Base-by-base conservation (phyloP, 2,797 vertebrate genomes). In the Helostoma temminkii region DNA sequence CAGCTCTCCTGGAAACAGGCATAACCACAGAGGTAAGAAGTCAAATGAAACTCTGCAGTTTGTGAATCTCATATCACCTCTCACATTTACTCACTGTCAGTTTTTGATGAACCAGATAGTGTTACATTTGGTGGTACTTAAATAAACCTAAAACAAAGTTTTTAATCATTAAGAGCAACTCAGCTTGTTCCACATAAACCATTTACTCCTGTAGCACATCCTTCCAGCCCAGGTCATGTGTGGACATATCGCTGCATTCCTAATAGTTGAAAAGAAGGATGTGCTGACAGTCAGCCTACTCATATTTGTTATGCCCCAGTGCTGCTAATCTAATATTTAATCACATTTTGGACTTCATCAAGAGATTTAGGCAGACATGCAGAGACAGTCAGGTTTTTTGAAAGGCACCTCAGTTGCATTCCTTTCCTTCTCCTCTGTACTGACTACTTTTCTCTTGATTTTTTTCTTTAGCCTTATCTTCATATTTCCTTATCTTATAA, bases 1-100 rank as follows among this genome's bases (percentile, higher is more conserved):
- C 94, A 7, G 95, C 96, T 71, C 95, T 98, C 4, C 85, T 98
- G 92, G 97, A 98, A 88, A 96, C 95, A 0, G 96, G 96, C n/a
- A 93, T 95, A 53, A 90, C 89, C 67, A 95, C 94, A 0, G 96
- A 98, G 95, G 96, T 98, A 88, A 93, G 85, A 53, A 48, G 28
- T 68, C 49, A 24, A 43, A n/a, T 30, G 66, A 50, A 55, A 71
- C 16, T 19, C 34, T 21, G 3, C 48, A 57, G 25, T 54, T 45
- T 57, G 16, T 52, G 10, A 15, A 11, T 34, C 10, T 34, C 32
- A 34, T 9, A 14, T 36, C 36, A 67, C 24, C 16, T 22, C 39
- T 69, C 18, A n/a, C 36, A 26, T 42, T 24, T n/a, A 12, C 28
- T 42, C 9, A 36, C 36, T 53, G 39, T n/a, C 16, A 9, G 15